Evolutionary conservation across 2,113 vertebrate genomes (phyloP).

Genomic region (Cariama cristata): DNA sequence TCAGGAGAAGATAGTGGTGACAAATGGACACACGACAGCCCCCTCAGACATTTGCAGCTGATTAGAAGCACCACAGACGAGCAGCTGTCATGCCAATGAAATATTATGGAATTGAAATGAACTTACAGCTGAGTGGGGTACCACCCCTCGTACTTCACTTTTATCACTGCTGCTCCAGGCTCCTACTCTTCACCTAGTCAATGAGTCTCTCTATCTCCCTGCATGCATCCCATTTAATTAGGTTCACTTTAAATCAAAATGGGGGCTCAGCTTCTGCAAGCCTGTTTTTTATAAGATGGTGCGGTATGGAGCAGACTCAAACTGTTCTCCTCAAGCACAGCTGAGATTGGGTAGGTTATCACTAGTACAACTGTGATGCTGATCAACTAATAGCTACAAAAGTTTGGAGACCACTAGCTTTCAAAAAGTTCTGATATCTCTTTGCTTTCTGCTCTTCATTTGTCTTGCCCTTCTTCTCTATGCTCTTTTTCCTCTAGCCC

Average conservation of each 20-base stretch:
- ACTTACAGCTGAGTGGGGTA: conserved; percentile 23
- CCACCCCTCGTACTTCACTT: background rate
- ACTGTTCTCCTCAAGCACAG: background rate
- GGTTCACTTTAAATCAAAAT: background rate
- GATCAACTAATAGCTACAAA: background rate
- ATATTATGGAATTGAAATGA: conserved; percentile 22
- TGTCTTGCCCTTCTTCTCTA: background rate
- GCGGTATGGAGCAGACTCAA: background rate
- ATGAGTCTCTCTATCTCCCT: background rate
- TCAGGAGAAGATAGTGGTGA: background rate
- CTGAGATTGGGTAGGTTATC: background rate
- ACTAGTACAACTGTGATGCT: background rate
- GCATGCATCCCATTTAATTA: conserved; percentile 20
- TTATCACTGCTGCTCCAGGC: conserved; percentile 49
- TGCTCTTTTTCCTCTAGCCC: background rate
- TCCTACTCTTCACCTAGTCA: background rate
- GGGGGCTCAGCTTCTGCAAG: background rate
- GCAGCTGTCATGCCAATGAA: conserved; percentile 37
- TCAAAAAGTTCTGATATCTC: background rate
- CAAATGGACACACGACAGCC: background rate
- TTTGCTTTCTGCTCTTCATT: conserved; percentile 15
- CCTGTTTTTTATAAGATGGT: background rate
- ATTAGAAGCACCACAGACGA: background rate
- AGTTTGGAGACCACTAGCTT: background rate
- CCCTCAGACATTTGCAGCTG: conserved; percentile 17